Evolutionary conservation across 2,797 vertebrate species (phyloP).

Genomic region (Amblyopsis hoosieri): DNA sequence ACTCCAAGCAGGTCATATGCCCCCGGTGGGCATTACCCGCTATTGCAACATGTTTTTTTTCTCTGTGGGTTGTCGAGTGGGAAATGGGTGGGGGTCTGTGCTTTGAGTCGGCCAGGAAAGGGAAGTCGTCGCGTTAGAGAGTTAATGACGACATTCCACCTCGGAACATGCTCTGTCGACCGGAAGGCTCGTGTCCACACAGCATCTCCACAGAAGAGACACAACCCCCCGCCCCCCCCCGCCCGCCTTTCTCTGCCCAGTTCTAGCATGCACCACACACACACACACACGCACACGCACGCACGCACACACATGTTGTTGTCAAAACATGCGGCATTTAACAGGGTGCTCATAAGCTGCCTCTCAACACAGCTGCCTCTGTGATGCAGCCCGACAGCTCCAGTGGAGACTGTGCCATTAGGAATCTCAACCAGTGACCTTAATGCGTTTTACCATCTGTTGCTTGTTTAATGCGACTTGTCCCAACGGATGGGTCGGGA

Average conservation of each 20-base stretch:
- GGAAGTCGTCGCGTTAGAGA: background rate
- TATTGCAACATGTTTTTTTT: slow-evolving; percentile 16
- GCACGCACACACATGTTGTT: background rate
- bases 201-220: background rate
- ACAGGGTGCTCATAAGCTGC: background rate
- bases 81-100: background rate
- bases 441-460: slow-evolving; percentile 60
- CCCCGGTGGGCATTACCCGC: background rate
- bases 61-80: background rate
- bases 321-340: background rate
- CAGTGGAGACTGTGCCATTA: slow-evolving; percentile 36
- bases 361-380: slow-evolving; percentile 3
- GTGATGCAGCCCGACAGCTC: slow-evolving; percentile 33
- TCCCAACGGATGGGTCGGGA: slow-evolving; percentile 12
- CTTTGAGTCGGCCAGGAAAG: background rate
- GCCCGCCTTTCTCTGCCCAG: no score
- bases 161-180: slow-evolving; percentile 6
- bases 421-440: slow-evolving; percentile 52
- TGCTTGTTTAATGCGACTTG: slow-evolving; percentile 45
- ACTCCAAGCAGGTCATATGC: background rate
- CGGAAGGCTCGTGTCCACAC: slow-evolving; percentile 21
- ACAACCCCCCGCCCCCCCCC: no score
- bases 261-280: no score
- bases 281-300: background rate
- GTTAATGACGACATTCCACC: slow-evolving; percentile 17